phyloP scores from a whole-genome alignment of 2,888 invertebrate species.

The Neoascia interrupta region DNA sequence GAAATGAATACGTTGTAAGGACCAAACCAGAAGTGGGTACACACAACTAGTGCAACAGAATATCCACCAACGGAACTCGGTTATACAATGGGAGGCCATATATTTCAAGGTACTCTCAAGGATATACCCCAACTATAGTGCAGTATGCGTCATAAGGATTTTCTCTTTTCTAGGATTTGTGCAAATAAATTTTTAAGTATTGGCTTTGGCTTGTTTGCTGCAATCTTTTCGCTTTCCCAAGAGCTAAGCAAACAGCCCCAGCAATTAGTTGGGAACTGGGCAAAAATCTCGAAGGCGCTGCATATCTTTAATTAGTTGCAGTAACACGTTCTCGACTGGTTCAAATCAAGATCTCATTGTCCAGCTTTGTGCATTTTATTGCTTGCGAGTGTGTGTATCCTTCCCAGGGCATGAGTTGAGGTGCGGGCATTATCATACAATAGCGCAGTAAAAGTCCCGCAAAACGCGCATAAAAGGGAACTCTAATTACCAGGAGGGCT shows the following conservation, averaged over 20 bases:
- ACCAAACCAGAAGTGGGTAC: constrained; percentile 12
- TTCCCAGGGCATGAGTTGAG: constrained; percentile 19
- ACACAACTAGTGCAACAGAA: constrained; percentile 24
- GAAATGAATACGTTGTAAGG: constrained; percentile 56
- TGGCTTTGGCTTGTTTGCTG: constrained; percentile 53
- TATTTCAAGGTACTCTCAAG: constrained; percentile 61
- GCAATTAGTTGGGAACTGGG: constrained; percentile 55
- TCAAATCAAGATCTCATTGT: constrained; percentile 37
- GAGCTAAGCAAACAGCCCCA: constrained; percentile 48
- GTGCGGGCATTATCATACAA: constrained; percentile 62
- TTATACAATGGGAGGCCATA: constrained; percentile 60
- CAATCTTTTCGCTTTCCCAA: constrained; percentile 8
- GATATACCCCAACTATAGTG: constrained; percentile 20
- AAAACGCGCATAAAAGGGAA: constrained; percentile 53
- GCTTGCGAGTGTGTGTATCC: constrained; percentile 12
- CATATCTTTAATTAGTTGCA: constrained; percentile 55
- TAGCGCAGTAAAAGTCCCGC: constrained; percentile 60
- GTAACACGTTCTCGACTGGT: constrained; percentile 36
- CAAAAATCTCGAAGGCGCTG: constrained; percentile 30
- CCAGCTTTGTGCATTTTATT: too few species aligned
- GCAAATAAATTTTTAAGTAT: constrained; percentile 63
- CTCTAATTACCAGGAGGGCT: constrained; percentile 60
- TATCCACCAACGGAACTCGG: constrained; percentile 39
- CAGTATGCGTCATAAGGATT: too few species aligned
- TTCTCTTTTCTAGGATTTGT: too few species aligned